Evolutionary conservation across 2,113 vertebrate species (phyloP), one percentile per base, ranked within the genome.

Genomic region (Microcebus ravelobensis): DNA sequence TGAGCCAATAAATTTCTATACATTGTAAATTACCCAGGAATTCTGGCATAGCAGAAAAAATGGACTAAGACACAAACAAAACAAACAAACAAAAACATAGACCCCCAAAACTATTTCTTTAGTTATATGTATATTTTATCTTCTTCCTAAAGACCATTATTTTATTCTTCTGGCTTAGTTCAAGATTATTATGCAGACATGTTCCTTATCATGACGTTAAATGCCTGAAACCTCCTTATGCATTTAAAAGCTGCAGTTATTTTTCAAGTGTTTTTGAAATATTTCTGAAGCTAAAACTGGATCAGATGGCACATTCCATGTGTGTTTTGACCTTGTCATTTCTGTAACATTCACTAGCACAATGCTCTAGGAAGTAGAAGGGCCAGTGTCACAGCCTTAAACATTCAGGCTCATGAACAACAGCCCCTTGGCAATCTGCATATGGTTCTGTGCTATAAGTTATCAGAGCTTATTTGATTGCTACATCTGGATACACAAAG

Each of bases 401-500:
- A 45, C 77, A 3, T 18, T 27, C 10, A 5, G 29, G 42, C 39
- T 90, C 14, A 0, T 3, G 39, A 86, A 92, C 14, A 34, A 71
- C 68, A n/a, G 11, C n/a, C 70, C 59, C 39, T 48, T 39, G 52
- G 81, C 77, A 57, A 29, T 68, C 83, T 31, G n/a, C 42, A 5
- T 55, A 8, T 34, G 63, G 15, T 14, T 97, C 65, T 18, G 23
- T 50, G 81, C 70, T 23, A 12, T 17, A 96, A 97, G 87, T 67
- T 87, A 59, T 45, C 70, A 87, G 68, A 27, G 82, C 88, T 21
- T 42, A 81, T 97, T 90, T 91, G 73, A 92, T 57, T 95, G 88
- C 93, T 95, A 76, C 94, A 57, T 95, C 97, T 96, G 92, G 59
- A 93, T 80, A 25, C 90, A 83, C 31, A 34, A 83, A 97, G 90